These are phyloP conservation scores for Brachionus paranguensis DNA, from an alignment of 1,140 invertebrate genomes.

Conservation along the genomic window DNA sequence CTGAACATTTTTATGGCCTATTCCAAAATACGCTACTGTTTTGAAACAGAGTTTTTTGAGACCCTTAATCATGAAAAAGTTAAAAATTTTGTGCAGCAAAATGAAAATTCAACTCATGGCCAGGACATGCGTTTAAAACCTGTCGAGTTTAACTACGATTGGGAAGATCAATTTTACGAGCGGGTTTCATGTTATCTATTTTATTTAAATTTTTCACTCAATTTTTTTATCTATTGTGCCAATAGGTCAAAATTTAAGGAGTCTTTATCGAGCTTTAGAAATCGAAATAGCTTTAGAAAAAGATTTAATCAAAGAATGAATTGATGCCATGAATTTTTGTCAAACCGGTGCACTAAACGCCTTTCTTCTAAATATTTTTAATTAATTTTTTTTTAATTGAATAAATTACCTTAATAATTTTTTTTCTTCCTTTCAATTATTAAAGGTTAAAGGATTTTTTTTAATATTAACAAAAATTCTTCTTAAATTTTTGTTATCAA, in stretches of 20 bases:
- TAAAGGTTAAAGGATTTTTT: too few species aligned
- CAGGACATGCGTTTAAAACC: background rate
- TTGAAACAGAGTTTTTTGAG: background rate
- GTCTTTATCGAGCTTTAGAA: background rate
- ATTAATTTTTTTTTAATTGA: background rate
- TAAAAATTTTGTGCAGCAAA: background rate
- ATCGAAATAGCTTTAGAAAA: background rate
- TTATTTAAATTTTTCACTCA: constrained; percentile 27
- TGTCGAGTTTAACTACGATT: background rate
- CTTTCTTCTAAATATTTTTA: background rate
- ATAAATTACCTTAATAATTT: background rate
- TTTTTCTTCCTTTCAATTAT: too few species aligned
- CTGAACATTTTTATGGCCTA: background rate
- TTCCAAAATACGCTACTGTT: background rate
- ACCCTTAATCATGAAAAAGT: background rate
- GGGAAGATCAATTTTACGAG: background rate
- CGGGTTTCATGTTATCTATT: background rate
- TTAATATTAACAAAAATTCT: too few species aligned
- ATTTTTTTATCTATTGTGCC: constrained; percentile 28
- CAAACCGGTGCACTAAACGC: background rate
- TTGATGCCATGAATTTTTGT: background rate
- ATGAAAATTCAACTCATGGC: background rate
- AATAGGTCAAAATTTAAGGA: constrained; percentile 4
- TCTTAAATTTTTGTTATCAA: too few species aligned
- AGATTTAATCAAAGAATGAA: background rate